phyloP scores from a whole-genome alignment of 2,888 invertebrate species.

The Biston betularia region DNA sequence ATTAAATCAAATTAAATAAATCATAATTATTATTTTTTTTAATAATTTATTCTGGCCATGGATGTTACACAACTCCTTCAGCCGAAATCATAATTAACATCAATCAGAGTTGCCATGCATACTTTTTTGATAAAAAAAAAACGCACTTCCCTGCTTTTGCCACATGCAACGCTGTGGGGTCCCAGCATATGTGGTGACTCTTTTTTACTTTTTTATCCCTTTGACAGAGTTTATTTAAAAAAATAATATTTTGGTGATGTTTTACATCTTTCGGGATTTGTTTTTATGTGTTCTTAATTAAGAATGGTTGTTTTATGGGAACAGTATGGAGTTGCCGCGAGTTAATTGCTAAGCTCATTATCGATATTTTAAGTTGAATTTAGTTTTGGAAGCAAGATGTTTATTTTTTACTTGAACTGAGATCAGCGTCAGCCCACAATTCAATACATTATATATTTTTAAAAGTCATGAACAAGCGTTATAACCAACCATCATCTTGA shows the following conservation, averaged over 20 bases:
- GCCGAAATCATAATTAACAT: no score
- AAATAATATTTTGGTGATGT: constrained; percentile 24
- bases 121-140: constrained; percentile 51
- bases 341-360: constrained; percentile 14
- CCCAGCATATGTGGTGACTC: constrained; percentile 34
- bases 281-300: constrained; percentile 26
- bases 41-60: no score
- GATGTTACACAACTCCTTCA: no score
- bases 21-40: no score
- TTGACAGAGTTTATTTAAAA: constrained; percentile 6
- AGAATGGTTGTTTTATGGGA: constrained; percentile 18
- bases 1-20: no score
- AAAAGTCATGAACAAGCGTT: no score
- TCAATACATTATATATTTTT: no score
- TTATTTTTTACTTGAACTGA: background rate
- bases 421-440: no score
- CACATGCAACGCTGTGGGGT: constrained; percentile 59
- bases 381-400: background rate
- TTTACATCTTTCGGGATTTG: constrained; percentile 12
- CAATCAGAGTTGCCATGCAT: no score
- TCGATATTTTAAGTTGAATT: background rate
- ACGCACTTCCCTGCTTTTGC: constrained; percentile 66
- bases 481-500: no score
- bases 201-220: constrained; percentile 25
- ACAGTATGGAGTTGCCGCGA: constrained; percentile 19